phyloP scores from a whole-genome alignment of 2,797 vertebrate genomes.

The Enteromius argenteus region DNA sequence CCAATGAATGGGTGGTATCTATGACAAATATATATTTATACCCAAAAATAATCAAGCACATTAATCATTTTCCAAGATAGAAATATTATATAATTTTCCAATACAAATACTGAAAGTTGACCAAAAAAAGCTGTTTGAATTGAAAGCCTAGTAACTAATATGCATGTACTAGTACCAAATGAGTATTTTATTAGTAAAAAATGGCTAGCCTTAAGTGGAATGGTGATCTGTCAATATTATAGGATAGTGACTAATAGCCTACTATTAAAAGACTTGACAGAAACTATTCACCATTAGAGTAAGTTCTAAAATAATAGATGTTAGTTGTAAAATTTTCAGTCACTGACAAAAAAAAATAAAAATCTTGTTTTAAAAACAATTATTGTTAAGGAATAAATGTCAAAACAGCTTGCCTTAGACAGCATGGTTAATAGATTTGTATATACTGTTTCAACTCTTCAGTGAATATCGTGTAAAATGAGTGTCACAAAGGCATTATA shows the following conservation, averaged over 20 bases:
- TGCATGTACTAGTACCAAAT: neutral
- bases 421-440: neutral
- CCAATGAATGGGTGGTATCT: too few species aligned
- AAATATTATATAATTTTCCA: neutral
- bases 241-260: neutral
- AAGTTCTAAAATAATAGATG: neutral
- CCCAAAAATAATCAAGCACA: neutral
- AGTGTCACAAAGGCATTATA: neutral
- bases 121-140: neutral
- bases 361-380: neutral
- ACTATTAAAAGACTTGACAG: neutral
- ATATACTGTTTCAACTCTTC: neutral
- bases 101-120: neutral
- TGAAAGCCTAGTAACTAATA: neutral
- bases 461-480: neutral
- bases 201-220: neutral
- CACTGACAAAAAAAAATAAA: neutral
- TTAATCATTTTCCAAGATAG: neutral
- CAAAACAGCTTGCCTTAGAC: neutral
- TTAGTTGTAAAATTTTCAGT: neutral
- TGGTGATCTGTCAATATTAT: neutral
- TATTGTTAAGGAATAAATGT: neutral
- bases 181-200: neutral
- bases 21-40: neutral
- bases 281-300: neutral